Evolutionary conservation across 30 jellyfish, hydroid and myxozoan genomes (phyloP).

Genomic region (Mastigias papua): DNA sequence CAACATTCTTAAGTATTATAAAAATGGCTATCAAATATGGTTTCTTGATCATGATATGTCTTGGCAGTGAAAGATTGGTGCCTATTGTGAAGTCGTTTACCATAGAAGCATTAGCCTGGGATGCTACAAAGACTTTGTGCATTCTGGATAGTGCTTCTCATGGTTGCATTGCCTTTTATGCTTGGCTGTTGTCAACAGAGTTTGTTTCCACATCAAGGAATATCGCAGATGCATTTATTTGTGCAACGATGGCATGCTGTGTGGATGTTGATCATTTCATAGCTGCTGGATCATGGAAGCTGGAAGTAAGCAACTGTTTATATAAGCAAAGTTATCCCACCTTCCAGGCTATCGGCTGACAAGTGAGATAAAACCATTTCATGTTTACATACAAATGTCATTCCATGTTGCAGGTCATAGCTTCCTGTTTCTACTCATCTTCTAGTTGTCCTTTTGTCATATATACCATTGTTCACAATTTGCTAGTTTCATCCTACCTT

Average conservation of each 20-base stretch:
- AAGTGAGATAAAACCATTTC: no score
- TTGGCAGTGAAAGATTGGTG: constrained; percentile 33
- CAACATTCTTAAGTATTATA: neutral
- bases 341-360: no score
- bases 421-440: no score
- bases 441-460: no score
- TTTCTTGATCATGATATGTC: constrained; percentile 1
- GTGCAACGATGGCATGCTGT: constrained; percentile 52
- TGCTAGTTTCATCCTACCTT: no score
- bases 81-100: neutral
- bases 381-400: no score
- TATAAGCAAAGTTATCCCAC: no score
- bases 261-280: constrained; percentile 85
- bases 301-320: constrained; percentile 61
- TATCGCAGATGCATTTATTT: constrained; percentile 13
- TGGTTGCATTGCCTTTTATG: constrained; percentile 80
- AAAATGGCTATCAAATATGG: constrained; percentile 11
- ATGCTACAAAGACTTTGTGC: constrained; percentile 7
- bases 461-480: no score
- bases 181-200: constrained; percentile 72
- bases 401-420: no score
- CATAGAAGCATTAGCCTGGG: neutral
- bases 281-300: constrained; percentile 76
- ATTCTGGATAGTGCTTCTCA: constrained; percentile 72
- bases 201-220: constrained; percentile 4